A percentile compares a stretch with the other conserved stretches of the same genome.
phyloP scores from a whole-genome alignment of 2,888 invertebrate species.

The Myopa testacea region DNA sequence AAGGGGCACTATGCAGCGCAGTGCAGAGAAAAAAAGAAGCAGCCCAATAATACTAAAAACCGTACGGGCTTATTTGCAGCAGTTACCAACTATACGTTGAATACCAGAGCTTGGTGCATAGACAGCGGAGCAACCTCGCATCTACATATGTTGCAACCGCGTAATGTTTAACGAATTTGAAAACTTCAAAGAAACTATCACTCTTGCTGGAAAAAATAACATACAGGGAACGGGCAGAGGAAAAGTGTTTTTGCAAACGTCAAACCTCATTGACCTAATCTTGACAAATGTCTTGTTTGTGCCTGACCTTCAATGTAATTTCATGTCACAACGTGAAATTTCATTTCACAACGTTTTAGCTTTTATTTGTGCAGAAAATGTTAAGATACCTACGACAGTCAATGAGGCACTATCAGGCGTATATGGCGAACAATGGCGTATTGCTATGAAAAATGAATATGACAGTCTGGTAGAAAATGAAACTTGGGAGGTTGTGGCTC shows the following conservation, averaged over 20 bases:
- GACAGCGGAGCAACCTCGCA: constrained; percentile 41
- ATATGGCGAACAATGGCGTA: constrained; percentile 24
- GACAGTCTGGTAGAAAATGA: constrained; percentile 23
- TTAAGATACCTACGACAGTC: constrained; percentile 20
- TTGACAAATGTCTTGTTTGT: constrained; percentile 41
- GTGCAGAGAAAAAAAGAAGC: constrained; percentile 21
- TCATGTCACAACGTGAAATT: constrained; percentile 26
- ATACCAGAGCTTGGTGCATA: constrained; percentile 32
- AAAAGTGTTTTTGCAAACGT: constrained; percentile 27
- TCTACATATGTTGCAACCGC: constrained; percentile 38
- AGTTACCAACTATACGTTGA: constrained; percentile 25
- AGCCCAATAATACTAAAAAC: not conserved
- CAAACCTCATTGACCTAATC: constrained; percentile 17
- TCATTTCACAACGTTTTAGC: constrained; percentile 2
- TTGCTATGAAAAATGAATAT: constrained; percentile 24
- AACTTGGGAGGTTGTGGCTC: constrained; percentile 35
- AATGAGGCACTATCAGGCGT: constrained; percentile 11
- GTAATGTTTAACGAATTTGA: constrained; percentile 39
- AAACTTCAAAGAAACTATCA: constrained; percentile 23
- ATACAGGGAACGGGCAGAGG: constrained; percentile 38
- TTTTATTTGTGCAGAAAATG: constrained; percentile 8
- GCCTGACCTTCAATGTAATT: constrained; percentile 40
- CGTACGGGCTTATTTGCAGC: not conserved
- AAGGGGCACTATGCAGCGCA: constrained; percentile 32
- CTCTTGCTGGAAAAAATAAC: constrained; percentile 30